These are phyloP conservation scores for Oxyscelio sp. DNA, from an alignment of 2,888 invertebrate genomes.

Conservation along the genomic window DNA sequence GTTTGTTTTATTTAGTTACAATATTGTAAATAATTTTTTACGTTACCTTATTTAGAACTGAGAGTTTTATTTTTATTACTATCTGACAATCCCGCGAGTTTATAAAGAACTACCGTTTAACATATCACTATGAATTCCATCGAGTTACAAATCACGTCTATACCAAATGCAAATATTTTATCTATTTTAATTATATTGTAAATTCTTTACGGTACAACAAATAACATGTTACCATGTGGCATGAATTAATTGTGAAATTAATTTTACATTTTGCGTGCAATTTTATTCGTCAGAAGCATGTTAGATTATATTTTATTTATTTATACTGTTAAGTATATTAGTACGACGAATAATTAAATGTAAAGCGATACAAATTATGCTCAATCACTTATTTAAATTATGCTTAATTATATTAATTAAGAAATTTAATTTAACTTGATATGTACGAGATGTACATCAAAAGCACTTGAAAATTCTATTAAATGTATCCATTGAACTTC, in stretches of 20 bases:
- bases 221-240: background rate
- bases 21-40: background rate
- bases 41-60: background rate
- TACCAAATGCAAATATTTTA: background rate
- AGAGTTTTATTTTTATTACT: conserved; percentile 4
- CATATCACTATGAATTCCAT: conserved; percentile 53
- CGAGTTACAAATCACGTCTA: conserved; percentile 27
- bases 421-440: no score
- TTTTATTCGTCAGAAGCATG: background rate
- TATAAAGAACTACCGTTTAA: conserved; percentile 32
- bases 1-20: background rate
- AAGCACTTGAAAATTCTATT: no score
- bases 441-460: no score
- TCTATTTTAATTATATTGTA: background rate
- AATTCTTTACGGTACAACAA: conserved; percentile 17
- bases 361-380: no score
- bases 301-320: background rate
- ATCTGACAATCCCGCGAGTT: conserved; percentile 16
- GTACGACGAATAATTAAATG: background rate
- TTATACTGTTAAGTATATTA: background rate
- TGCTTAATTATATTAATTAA: no score
- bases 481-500: no score
- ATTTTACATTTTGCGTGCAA: background rate
- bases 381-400: no score
- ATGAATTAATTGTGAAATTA: background rate